Conservation (phyloP, 2,113 vertebrate species). For the Salvelinus alpinus region DNA sequence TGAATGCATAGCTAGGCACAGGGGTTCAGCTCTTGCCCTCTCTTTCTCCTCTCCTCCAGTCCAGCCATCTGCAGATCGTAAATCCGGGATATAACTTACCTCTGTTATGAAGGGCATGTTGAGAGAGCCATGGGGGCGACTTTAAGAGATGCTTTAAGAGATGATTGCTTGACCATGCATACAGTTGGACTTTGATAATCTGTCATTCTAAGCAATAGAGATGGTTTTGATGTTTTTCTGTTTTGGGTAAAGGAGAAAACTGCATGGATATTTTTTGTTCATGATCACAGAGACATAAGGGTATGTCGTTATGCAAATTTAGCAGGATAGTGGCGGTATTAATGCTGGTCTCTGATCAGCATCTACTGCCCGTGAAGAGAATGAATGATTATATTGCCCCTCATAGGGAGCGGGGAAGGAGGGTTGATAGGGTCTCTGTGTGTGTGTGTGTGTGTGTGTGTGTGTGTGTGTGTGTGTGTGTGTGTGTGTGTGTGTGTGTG, state of each 20-base stretch:
- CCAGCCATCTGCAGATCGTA: constrained; percentile 69
- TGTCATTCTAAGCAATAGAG: constrained; percentile 39
- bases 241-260: not conserved
- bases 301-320: not conserved
- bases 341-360: no score
- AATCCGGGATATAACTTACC: constrained; percentile 56
- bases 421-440: not conserved
- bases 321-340: not conserved
- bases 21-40: constrained; percentile 39
- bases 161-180: constrained; percentile 72
- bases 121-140: constrained; percentile 59
- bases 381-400: not conserved
- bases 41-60: constrained; percentile 45
- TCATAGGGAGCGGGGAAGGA: not conserved
- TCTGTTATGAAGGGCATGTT: constrained; percentile 63
- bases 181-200: constrained; percentile 52
- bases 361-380: no score
- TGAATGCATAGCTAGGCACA: constrained; percentile 41
- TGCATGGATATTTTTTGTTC: not conserved
- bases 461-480: constrained; percentile 1
- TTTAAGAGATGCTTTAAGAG: constrained; percentile 66
- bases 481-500: not conserved
- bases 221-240: constrained; percentile 42
- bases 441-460: not conserved
- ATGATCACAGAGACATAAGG: not conserved